These are phyloP conservation scores for Progne subis DNA, from an alignment of 2,113 vertebrate species.

Conservation along the genomic window DNA sequence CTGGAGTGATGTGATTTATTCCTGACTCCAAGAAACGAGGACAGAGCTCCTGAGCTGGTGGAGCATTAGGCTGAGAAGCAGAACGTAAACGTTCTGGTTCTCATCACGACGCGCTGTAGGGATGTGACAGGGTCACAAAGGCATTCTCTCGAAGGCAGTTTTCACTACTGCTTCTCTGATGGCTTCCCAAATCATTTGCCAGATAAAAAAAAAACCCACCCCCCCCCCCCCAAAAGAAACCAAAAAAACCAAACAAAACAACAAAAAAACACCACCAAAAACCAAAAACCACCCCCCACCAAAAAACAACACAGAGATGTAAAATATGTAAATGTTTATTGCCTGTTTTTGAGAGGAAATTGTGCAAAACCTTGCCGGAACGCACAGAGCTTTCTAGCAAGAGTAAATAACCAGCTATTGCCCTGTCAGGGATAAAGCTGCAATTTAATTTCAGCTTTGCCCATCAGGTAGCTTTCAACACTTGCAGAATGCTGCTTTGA, in stretches of 20 bases:
- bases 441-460: background rate
- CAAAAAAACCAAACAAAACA: no score
- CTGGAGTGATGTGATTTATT: slow-evolving; percentile 11
- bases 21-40: background rate
- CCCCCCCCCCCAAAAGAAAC: no score
- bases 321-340: background rate
- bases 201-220: background rate
- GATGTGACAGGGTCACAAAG: background rate
- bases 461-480: background rate
- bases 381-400: background rate
- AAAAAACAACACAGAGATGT: no score
- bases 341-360: background rate
- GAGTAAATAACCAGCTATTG: background rate
- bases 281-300: no score
- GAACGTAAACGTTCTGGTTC: background rate
- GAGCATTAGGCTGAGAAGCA: background rate
- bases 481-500: background rate
- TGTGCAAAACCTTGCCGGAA: background rate
- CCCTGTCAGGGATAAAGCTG: background rate
- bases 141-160: background rate
- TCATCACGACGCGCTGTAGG: background rate
- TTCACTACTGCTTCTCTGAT: background rate
- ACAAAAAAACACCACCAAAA: no score
- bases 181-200: background rate
- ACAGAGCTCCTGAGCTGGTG: background rate